Evolutionary conservation across 2,797 vertebrate species (phyloP), one percentile per base, ranked within the genome.

Genomic region (Lagocephalus sceleratus): DNA sequence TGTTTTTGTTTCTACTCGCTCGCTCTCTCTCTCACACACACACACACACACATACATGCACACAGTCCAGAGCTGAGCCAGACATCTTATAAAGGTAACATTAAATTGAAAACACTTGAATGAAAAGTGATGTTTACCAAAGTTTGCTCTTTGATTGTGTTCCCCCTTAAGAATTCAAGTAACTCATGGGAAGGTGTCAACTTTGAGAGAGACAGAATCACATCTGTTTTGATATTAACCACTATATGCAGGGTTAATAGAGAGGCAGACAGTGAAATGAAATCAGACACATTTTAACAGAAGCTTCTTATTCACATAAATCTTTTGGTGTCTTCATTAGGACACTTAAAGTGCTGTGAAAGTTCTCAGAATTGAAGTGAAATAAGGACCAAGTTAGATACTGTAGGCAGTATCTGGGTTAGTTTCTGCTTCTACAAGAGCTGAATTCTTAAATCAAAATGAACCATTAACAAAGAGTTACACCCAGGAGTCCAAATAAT

Each of bases 41-140:
- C 43, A 26, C 14, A 66, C 47, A 45, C 41, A 54, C 59, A 51
- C 65, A 61, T 51, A 49, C 57, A 50, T 54, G 45, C 64, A 47
- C 63, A 35, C 59, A 68, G 65, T 79, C 60, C 66, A 78, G 63
- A 66, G 62, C 73, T 44, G 58, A 71, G 69, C 81, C 81, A 85
- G 81, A 81, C 75, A 8, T 84, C 73, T 77, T 85, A 87, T 86
- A 82, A 87, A 88, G 87, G 83, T 88, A 82, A 87, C 71, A 71
- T 84, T 79, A 87, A 87, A 87, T 86, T 79, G 76, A 81, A 87
- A 87, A 88, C 87, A 87, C 75, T 85, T 78, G 82, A 85, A 82
- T 78, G 79, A 75, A 84, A 83, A 84, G 76, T 75, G 68, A 63
- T 87, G 82, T 85, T 90, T 82, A 75, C 80, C 82, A 71, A 83